Evolutionary conservation across 1,140 invertebrate species (phyloP).

Genomic region (Sesamia nonagrioides): DNA sequence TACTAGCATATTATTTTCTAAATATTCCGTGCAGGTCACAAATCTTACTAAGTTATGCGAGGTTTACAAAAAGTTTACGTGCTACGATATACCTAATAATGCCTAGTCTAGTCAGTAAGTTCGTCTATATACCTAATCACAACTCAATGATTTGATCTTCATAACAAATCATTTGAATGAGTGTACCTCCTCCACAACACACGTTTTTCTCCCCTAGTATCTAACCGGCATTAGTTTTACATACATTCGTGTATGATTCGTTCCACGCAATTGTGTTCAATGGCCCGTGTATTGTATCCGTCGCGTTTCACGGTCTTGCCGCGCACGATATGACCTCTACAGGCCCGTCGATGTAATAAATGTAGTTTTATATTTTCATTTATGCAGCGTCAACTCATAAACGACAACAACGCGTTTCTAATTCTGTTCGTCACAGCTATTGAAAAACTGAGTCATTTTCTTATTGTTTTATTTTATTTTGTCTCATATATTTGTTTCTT

Average conservation of each 20-base stretch:
- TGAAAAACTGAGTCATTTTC: neutral
- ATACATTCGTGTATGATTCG: no score
- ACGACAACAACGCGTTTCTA: constrained; percentile 8
- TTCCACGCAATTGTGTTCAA: constrained; percentile 27
- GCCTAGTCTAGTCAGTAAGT: no score
- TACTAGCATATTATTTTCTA: no score
- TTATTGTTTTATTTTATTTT: constrained; percentile 6
- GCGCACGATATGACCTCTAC: neutral
- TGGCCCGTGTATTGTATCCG: constrained; percentile 17
- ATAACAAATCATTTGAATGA: neutral
- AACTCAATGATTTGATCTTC: neutral
- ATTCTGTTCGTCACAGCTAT: constrained; percentile 32
- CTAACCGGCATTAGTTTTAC: constrained; percentile 38
- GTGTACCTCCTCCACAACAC: neutral
- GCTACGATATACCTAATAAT: neutral
- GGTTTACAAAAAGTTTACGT: no score
- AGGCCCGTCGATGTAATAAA: constrained; percentile 36
- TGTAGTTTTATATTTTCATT: constrained; percentile 39
- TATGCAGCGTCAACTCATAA: constrained; percentile 41
- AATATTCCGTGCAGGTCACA: no score
- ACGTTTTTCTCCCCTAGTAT: neutral
- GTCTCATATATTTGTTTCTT: neutral
- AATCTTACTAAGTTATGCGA: no score
- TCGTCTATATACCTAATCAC: neutral
- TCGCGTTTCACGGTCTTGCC: constrained; percentile 20